Evolutionary conservation across 2,888 invertebrate species (phyloP).

Genomic region (Timema podura): DNA sequence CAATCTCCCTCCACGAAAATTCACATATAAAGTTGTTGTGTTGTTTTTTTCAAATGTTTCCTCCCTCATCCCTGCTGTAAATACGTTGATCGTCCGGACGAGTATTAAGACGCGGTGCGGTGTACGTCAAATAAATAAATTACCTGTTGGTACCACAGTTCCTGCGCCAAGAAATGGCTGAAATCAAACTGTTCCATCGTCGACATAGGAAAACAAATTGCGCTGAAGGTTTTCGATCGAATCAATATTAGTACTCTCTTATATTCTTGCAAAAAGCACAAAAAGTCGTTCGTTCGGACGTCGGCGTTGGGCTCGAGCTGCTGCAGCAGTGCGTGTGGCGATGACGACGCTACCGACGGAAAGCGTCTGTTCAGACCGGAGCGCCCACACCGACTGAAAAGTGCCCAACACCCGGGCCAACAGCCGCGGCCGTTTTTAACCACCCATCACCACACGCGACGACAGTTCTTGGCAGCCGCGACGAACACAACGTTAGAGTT

Average conservation of each 20-base stretch:
- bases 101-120: not conserved
- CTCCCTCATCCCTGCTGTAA: too few species aligned
- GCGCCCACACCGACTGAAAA: not conserved
- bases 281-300: constrained; percentile 31
- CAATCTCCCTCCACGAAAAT: too few species aligned
- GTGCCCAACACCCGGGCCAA: not conserved
- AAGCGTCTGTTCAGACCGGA: not conserved
- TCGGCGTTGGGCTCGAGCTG: constrained; percentile 19
- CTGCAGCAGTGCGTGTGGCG: constrained; percentile 18
- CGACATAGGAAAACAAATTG: constrained; percentile 31
- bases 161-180: constrained; percentile 78
- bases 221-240: not conserved
- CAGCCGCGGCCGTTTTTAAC: constrained; percentile 14
- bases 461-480: too few species aligned
- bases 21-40: too few species aligned
- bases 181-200: constrained; percentile 78
- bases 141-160: constrained; percentile 82
- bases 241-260: constrained; percentile 6
- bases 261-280: constrained; percentile 8
- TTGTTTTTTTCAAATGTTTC: too few species aligned
- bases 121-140: constrained; percentile 20
- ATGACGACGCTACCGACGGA: not conserved
- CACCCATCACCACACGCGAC: not conserved
- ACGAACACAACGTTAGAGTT: too few species aligned
- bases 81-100: too few species aligned